phyloP scores from a whole-genome alignment of 1,140 invertebrate genomes.

The Bactericera cockerelli region DNA sequence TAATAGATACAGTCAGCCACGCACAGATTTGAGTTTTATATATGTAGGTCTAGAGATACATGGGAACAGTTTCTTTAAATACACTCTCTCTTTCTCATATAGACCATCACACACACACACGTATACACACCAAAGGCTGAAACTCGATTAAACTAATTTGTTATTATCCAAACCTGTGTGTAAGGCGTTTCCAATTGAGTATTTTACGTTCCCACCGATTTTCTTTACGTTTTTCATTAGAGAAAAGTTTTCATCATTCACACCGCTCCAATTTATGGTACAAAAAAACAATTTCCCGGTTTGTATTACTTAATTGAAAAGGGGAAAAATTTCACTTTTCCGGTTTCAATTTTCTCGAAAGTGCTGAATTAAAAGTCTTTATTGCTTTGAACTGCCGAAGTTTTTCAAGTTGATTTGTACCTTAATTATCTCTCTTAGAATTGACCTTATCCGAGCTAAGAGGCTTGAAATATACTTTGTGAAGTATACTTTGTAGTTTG shows the following conservation, averaged over 20 bases:
- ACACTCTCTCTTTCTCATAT: too few relatives aligned
- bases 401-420: not conserved
- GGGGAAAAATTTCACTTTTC: not conserved
- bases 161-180: not conserved
- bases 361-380: slow-evolving; percentile 3
- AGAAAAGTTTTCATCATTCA: slow-evolving; percentile 2
- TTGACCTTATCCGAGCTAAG: too few relatives aligned
- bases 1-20: too few relatives aligned
- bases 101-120: too few relatives aligned
- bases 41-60: too few relatives aligned
- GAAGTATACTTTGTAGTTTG: too few relatives aligned
- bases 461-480: too few relatives aligned
- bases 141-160: too few relatives aligned
- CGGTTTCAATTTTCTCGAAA: not conserved
- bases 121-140: too few relatives aligned
- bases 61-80: too few relatives aligned
- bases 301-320: not conserved
- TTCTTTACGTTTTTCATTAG: not conserved
- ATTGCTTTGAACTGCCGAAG: not conserved
- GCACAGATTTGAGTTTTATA: too few relatives aligned
- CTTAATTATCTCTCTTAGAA: slow-evolving; percentile 7
- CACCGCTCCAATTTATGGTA: not conserved
- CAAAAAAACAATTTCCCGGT: not conserved
- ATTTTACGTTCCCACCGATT: not conserved
- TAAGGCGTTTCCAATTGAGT: not conserved